phyloP scores from a whole-genome alignment of 2,888 invertebrate genomes.

The Tetragonula carbonaria region DNA sequence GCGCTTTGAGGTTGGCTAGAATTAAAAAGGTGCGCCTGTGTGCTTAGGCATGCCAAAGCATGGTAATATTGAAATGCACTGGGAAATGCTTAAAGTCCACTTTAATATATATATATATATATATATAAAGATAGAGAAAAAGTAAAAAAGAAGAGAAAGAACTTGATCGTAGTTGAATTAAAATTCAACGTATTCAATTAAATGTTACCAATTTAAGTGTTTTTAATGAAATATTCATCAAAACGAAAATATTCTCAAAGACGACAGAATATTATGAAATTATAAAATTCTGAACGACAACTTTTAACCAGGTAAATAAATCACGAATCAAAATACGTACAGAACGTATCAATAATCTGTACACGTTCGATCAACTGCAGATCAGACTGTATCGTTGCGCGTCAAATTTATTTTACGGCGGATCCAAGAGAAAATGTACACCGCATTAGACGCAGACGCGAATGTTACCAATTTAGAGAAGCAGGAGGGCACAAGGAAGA shows the following conservation, averaged over 20 bases:
- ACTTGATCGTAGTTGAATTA: background rate
- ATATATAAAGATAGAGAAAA: background rate
- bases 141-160: background rate
- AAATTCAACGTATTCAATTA: background rate
- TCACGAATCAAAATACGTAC: background rate
- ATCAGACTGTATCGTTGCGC: background rate
- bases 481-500: background rate
- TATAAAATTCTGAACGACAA: background rate
- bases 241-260: background rate
- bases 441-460: background rate
- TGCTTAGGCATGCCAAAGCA: background rate
- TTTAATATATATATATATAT: background rate
- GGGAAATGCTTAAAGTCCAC: background rate
- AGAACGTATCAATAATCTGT: background rate
- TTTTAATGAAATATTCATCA: background rate
- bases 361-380: background rate
- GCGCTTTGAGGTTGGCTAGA: conserved; percentile 18
- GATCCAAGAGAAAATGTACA: background rate
- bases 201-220: background rate
- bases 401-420: conserved; percentile 6
- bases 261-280: background rate
- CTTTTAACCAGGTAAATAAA: background rate
- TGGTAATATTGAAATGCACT: conserved; percentile 1
- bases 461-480: conserved; percentile 43
- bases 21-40: conserved; percentile 18